A percentile compares a stretch with the other conserved stretches of the same genome.
Evolutionary conservation across 2,797 vertebrate genomes (phyloP).

Genomic region (Acanthopagrus latus): DNA sequence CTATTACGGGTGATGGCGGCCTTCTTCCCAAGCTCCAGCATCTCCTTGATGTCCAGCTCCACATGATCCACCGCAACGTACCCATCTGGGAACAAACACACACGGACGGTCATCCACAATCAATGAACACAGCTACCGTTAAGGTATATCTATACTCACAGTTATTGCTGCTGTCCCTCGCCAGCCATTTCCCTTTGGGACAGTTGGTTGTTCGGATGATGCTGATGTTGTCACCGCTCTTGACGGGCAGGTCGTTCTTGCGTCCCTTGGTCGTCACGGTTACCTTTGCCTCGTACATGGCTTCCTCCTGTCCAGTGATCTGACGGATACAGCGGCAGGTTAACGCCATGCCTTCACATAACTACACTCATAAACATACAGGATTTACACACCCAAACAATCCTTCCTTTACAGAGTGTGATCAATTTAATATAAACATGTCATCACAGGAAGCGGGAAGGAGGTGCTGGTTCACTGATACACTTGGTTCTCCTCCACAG

Average conservation of each 20-base stretch:
- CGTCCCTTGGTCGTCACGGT: constrained; percentile 72
- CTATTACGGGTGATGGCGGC: constrained; percentile 32
- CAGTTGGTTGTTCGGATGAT: constrained; percentile 79
- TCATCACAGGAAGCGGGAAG: background rate
- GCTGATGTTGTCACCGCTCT: constrained; percentile 76
- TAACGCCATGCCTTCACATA: background rate
- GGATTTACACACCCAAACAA: background rate
- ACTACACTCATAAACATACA: background rate
- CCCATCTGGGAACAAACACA: constrained; percentile 76
- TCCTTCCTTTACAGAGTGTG: background rate
- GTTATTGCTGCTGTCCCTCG: constrained; percentile 79
- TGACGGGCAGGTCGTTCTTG: constrained; percentile 73
- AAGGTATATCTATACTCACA: constrained; percentile 82
- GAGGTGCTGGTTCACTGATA: background rate
- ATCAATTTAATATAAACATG: background rate
- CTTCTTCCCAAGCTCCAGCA: constrained; percentile 80
- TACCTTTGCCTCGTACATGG: constrained; percentile 76
- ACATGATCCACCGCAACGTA: constrained; percentile 78
- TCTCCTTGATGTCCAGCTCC: constrained; percentile 81
- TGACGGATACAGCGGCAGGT: constrained; percentile 58
- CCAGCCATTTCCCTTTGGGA: constrained; percentile 84
- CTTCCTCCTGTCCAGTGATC: constrained; percentile 83
- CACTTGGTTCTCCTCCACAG: background rate
- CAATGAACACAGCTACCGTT: no score
- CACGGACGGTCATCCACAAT: background rate